Evolutionary conservation across 2,888 invertebrate genomes (phyloP).

Genomic region (Acheta domesticus): DNA sequence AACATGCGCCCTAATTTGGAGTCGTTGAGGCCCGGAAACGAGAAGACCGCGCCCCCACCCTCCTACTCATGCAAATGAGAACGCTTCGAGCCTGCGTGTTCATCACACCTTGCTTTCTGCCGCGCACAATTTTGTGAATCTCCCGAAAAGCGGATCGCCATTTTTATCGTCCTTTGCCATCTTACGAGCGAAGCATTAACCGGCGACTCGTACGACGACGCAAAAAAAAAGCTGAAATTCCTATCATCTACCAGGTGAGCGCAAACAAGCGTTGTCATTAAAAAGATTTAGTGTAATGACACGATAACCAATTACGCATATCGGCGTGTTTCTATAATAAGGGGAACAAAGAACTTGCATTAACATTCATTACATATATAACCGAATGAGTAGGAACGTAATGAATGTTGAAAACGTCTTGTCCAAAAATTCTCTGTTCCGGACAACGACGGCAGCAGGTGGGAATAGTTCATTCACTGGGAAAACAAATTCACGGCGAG

Average conservation of each 20-base stretch:
- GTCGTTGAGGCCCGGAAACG: slow-evolving; percentile 1
- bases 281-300: background rate
- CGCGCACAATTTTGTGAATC: background rate
- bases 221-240: background rate
- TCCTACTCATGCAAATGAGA: background rate
- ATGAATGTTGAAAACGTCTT: background rate
- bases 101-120: background rate
- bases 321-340: background rate
- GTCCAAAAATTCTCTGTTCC: too few relatives aligned
- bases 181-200: too few relatives aligned
- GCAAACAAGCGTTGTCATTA: background rate
- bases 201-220: background rate
- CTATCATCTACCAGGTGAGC: background rate
- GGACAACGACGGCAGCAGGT: too few relatives aligned
- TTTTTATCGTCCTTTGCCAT: too few relatives aligned
- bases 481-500: too few relatives aligned
- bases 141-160: background rate
- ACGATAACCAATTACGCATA: background rate
- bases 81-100: background rate
- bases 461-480: too few relatives aligned
- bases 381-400: background rate
- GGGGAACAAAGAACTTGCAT: slow-evolving; percentile 2
- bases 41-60: background rate
- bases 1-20: slow-evolving; percentile 18
- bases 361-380: background rate